Percentiles rank a stretch among this genome's conserved stretches.
Conservation (phyloP, 2,888 invertebrate genomes). For the Stenoptilia bipunctidactyla region DNA sequence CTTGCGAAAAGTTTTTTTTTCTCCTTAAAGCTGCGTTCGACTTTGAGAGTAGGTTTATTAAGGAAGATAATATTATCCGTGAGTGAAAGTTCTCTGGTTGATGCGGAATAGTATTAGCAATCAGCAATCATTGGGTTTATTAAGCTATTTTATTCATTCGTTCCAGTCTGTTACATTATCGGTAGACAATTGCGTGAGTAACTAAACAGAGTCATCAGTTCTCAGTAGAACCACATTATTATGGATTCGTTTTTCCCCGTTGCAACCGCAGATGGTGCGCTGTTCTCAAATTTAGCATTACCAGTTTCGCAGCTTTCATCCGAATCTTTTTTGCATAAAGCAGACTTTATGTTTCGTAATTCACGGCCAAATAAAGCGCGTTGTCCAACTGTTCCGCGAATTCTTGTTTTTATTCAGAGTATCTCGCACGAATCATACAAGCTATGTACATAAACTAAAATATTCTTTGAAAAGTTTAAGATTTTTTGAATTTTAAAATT, state of each 20-base stretch:
- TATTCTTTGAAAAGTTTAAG: too few species aligned
- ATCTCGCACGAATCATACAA: too few species aligned
- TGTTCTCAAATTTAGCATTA: conserved; percentile 52
- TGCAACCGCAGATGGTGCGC: conserved; percentile 31
- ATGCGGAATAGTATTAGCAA: not conserved
- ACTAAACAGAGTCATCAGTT: not conserved
- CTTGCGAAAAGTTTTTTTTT: not conserved
- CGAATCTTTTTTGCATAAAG: conserved; percentile 34
- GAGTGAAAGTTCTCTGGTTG: not conserved
- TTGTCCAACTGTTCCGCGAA: conserved; percentile 11
- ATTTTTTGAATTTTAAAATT: too few species aligned
- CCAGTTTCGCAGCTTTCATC: conserved; percentile 54
- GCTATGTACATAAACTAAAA: too few species aligned
- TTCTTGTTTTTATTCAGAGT: conserved; percentile 22
- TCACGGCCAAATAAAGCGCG: conserved; percentile 13
- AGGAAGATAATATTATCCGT: too few species aligned
- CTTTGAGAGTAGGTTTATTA: too few species aligned
- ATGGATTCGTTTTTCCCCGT: not conserved
- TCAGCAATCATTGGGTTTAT: not conserved
- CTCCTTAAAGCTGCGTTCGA: too few species aligned
- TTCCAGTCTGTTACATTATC: not conserved
- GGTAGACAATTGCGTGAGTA: not conserved
- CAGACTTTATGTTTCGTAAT: conserved; percentile 39
- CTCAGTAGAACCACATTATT: not conserved
- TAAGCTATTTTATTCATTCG: not conserved